These are phyloP conservation scores for Micrasema minimum DNA, from an alignment of 1,140 invertebrate species.

Conservation along the genomic window DNA sequence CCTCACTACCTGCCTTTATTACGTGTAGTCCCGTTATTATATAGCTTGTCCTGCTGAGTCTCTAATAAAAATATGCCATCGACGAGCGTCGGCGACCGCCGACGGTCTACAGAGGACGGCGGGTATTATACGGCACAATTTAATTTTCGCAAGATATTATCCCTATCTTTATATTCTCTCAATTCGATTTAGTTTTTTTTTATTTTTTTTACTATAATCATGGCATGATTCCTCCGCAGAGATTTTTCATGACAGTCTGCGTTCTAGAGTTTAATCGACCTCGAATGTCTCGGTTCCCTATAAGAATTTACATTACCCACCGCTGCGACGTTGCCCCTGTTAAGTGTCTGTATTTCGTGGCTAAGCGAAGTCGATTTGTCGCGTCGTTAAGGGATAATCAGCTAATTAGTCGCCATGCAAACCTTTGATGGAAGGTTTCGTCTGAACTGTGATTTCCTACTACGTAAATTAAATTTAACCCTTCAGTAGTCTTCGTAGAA, in stretches of 20 bases:
- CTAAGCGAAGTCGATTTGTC: constrained; percentile 10
- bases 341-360: neutral
- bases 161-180: too few species aligned
- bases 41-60: too few species aligned
- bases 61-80: too few species aligned
- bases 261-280: neutral
- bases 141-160: too few species aligned
- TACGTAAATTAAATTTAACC: constrained; percentile 25
- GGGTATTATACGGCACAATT: too few species aligned
- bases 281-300: neutral
- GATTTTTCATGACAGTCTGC: neutral
- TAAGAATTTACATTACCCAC: neutral
- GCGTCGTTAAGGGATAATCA: constrained; percentile 7
- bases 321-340: too few species aligned
- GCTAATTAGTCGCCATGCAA: constrained; percentile 15
- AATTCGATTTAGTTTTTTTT: too few species aligned
- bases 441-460: constrained; percentile 11
- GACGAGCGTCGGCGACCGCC: too few species aligned
- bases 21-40: too few species aligned
- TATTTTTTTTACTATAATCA: neutral
- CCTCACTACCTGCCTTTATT: too few species aligned
- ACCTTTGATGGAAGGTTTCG: constrained; percentile 18
- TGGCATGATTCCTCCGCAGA: neutral
- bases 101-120: too few species aligned
- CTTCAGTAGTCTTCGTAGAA: too few species aligned